Evolutionary conservation across 2,888 invertebrate species (phyloP), one percentile per base, ranked within the genome.

Genomic region (Pammene fasciana): DNA sequence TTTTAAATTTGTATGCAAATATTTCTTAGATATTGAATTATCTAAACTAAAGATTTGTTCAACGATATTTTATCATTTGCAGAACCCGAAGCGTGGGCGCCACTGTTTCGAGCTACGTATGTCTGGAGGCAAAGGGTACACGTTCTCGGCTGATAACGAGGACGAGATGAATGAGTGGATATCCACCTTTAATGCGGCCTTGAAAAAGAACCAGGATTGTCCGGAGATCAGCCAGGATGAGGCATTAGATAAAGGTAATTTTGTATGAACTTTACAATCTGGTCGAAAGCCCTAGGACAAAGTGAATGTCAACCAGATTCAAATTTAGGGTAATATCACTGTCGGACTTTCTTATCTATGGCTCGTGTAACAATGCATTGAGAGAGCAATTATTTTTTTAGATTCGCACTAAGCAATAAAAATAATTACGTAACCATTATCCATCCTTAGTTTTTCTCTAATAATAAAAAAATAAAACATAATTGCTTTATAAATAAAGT

Each of bases 91-190:
- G 89, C 94, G 97, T 68, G 97, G 97, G 3, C 94, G 96, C 78
- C 95, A 94, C 83, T 96, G 97, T 85, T 98, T 98, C 87, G 98
- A 98, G 86, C 87, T 98, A 54, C 94, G 96, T 72, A 97, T 97
- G 97, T 95, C 97, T 7, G 96, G 96, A 16, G 96, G 96, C 74
- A 97, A 97, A 83, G 96, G 97, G 0, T 97, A 97, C 79, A 95
- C 96, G 57, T 94, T 98, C 78, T 97, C 97, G 8, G 95, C 97
- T 0, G 98, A 98, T 80, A 96, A 94, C 79, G 98, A 98, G 78
- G 93, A 94, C 9, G 98, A 98, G 75, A 90, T 94, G 78, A 94
- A 93, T 78, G 97, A 97, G 80, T 98, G 98, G 98, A 94, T 98
- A 36, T 93, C 90, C 66, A 97, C 97, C 75, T 93, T 98, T 36